Evolutionary conservation across 2,888 invertebrate species (phyloP).

Genomic region (Bellardia pandia): DNA sequence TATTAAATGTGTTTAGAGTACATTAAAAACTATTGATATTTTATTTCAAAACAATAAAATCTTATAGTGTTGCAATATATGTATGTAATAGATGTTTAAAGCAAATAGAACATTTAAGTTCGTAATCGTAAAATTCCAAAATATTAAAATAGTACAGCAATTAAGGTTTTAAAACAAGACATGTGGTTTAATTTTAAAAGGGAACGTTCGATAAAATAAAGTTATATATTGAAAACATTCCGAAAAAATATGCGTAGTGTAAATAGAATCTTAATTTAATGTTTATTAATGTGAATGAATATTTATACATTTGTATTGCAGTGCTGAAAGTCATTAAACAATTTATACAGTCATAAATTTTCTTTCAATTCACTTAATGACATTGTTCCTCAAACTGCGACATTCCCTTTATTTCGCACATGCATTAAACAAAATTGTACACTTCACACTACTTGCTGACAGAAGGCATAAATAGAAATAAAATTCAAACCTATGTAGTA

Average conservation of each 20-base stretch:
- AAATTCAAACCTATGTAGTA: conserved; percentile 76
- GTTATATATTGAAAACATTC: neutral
- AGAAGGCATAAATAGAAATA: conserved; percentile 74
- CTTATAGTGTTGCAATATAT: neutral
- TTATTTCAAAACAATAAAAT: conserved; percentile 7
- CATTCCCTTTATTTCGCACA: conserved; percentile 43
- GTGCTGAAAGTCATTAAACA: conserved; percentile 75
- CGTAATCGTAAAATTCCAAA: neutral
- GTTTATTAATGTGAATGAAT: conserved; percentile 57
- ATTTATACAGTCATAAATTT: conserved; percentile 77
- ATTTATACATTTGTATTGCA: conserved; percentile 2
- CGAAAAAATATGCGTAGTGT: conserved; percentile 29
- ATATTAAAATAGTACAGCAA: conserved; percentile 13
- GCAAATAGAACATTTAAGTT: conserved; percentile 15
- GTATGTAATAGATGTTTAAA: neutral
- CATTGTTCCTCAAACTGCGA: conserved; percentile 54
- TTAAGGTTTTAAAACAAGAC: conserved; percentile 18
- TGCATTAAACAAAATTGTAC: neutral
- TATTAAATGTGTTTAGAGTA: neutral
- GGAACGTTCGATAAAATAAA: neutral
- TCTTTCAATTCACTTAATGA: conserved; percentile 80
- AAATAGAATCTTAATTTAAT: conserved; percentile 58
- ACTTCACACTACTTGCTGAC: conserved; percentile 37
- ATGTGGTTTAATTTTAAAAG: conserved; percentile 32
- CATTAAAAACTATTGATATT: neutral